Evolutionary conservation across 2,797 vertebrate species (phyloP).

Genomic region (Fistularia commersonii): DNA sequence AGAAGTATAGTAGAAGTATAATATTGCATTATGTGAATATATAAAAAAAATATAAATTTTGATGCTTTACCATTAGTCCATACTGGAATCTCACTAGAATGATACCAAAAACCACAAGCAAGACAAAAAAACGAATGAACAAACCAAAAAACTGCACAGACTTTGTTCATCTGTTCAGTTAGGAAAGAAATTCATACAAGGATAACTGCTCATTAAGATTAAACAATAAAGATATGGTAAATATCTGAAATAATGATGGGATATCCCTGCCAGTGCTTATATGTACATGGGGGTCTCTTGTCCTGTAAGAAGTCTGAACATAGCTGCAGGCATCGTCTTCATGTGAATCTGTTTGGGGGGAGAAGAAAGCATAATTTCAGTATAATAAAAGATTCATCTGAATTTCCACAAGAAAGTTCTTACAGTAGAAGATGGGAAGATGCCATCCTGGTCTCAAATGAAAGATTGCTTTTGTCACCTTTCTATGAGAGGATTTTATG

Average conservation of each 20-base stretch:
- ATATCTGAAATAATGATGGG: slow-evolving; percentile 22
- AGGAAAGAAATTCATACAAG: slow-evolving; percentile 44
- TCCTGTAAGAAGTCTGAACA: slow-evolving; percentile 98
- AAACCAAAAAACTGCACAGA: slow-evolving; percentile 16
- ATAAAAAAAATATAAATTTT: slow-evolving; percentile 63
- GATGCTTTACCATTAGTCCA: slow-evolving; percentile 31
- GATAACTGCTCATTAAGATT: slow-evolving; percentile 51
- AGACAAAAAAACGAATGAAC: slow-evolving; percentile 74
- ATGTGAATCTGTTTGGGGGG: slow-evolving; percentile 87
- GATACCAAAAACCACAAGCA: slow-evolving; percentile 65
- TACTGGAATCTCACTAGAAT: slow-evolving; percentile 55
- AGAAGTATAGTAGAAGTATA: slow-evolving; percentile 52
- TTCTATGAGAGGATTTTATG: too few relatives aligned
- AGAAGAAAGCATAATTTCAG: background rate
- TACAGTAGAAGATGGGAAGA: background rate
- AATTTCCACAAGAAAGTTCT: background rate
- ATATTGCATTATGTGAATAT: slow-evolving; percentile 66
- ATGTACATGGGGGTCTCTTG: slow-evolving; percentile 98
- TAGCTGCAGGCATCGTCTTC: slow-evolving; percentile 99
- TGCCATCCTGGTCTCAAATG: too few relatives aligned
- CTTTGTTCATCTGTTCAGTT: slow-evolving; percentile 47
- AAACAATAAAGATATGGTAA: slow-evolving; percentile 35
- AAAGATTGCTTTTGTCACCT: too few relatives aligned
- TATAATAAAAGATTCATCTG: background rate
- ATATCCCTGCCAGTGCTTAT: slow-evolving; percentile 58